Conservation (phyloP, 2,888 invertebrate species). For the Tinea trinotella region DNA sequence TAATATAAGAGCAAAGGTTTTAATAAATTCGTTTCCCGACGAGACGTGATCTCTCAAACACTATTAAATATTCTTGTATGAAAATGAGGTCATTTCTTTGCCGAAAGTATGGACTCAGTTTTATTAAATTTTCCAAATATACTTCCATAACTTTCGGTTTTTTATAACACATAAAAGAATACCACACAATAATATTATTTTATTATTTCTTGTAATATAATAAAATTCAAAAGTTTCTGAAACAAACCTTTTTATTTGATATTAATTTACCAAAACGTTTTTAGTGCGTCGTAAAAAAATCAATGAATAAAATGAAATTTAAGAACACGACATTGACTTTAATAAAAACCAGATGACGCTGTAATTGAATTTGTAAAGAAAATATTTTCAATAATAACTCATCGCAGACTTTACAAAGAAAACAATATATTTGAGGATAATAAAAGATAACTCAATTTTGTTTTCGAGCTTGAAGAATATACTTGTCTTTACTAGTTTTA, state of each 20-base stretch:
- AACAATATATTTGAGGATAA: too few species aligned
- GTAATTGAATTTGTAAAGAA: not conserved
- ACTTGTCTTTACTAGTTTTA: too few species aligned
- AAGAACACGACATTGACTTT: slow-evolving; percentile 13
- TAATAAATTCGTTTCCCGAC: not conserved
- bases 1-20: too few species aligned
- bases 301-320: slow-evolving; percentile 12
- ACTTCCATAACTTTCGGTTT: too few species aligned
- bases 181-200: too few species aligned
- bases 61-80: not conserved
- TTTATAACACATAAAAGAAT: too few species aligned
- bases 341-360: slow-evolving; percentile 2
- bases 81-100: not conserved
- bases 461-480: too few species aligned
- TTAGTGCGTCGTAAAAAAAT: not conserved
- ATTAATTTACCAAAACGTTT: slow-evolving; percentile 1
- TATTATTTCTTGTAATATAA: too few species aligned
- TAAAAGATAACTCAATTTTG: too few species aligned
- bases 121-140: too few species aligned
- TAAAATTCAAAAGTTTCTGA: not conserved
- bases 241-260: slow-evolving; percentile 12
- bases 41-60: not conserved
- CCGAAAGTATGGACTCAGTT: not conserved
- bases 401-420: too few species aligned
- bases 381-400: too few species aligned